These are phyloP conservation scores for Aegotheles bennettii DNA, from an alignment of 2,113 vertebrate genomes.

Conservation along the genomic window DNA sequence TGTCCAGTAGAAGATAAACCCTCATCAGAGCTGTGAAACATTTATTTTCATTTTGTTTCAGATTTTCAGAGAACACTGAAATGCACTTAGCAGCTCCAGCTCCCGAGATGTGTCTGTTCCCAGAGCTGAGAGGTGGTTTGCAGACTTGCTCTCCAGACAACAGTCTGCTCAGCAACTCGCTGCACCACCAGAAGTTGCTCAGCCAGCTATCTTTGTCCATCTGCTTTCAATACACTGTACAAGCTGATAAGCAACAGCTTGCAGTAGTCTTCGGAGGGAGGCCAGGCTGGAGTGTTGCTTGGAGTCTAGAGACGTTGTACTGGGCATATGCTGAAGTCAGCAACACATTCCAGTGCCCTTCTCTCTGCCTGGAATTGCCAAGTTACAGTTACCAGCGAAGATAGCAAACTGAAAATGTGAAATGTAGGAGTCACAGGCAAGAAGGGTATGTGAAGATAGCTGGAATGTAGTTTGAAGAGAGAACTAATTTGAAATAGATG, in stretches of 20 bases:
- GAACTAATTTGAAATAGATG: not conserved
- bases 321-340: constrained; percentile 35
- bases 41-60: not conserved
- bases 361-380: constrained; percentile 9
- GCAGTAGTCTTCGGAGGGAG: not conserved
- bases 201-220: not conserved
- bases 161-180: not conserved
- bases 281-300: not conserved
- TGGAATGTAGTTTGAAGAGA: not conserved
- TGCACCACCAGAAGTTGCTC: not conserved
- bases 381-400: not conserved
- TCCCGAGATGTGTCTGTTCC: not conserved
- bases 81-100: not conserved
- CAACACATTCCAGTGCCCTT: not conserved
- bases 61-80: not conserved
- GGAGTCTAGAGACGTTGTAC: not conserved
- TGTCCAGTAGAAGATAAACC: not conserved
- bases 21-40: not conserved
- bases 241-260: constrained; percentile 5
- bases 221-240: not conserved
- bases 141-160: not conserved
- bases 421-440: constrained; percentile 2
- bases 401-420: not conserved
- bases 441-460: constrained; percentile 4
- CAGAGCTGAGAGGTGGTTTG: not conserved